A percentile compares a stretch with the other conserved stretches of the same genome.
phyloP scores from a whole-genome alignment of 2,797 vertebrate genomes.

The Myiotriccus ornatus region DNA sequence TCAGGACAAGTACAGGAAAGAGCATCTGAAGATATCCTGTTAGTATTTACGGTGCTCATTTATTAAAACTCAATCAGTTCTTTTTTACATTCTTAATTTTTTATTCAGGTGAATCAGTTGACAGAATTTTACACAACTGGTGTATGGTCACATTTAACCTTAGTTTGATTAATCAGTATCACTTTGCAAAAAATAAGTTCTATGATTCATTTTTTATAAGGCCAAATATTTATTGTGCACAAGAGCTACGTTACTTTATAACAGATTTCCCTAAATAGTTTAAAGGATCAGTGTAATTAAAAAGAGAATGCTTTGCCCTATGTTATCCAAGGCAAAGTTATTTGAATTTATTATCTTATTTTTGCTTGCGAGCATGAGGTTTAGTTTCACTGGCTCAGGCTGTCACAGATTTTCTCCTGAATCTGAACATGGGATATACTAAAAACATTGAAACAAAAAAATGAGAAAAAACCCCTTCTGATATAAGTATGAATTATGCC shows the following conservation, averaged over 20 bases:
- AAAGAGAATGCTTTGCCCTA: not conserved
- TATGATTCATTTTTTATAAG: not conserved
- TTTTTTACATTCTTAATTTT: not conserved
- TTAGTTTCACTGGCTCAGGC: not conserved
- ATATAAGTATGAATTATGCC: not conserved
- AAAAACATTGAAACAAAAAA: not conserved
- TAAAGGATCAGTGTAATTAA: not conserved
- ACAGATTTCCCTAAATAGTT: not conserved
- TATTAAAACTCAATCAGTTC: not conserved
- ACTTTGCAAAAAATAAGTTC: not conserved
- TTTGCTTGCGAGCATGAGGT: not conserved
- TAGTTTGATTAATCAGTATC: not conserved
- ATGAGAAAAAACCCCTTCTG: not conserved
- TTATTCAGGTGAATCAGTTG: not conserved
- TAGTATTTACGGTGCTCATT: not conserved
- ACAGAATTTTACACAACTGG: not conserved
- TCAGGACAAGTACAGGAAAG: not conserved
- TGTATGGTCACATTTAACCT: not conserved
- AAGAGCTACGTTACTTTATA: not conserved
- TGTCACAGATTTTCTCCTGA: not conserved
- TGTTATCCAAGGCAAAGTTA: not conserved
- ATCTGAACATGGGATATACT: not conserved
- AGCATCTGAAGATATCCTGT: accelerated
- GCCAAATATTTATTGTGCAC: not conserved
- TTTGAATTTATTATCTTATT: not conserved